Conservation (phyloP, 64 coral and sea anemone genomes). For the Pocillopora damicornis region DNA sequence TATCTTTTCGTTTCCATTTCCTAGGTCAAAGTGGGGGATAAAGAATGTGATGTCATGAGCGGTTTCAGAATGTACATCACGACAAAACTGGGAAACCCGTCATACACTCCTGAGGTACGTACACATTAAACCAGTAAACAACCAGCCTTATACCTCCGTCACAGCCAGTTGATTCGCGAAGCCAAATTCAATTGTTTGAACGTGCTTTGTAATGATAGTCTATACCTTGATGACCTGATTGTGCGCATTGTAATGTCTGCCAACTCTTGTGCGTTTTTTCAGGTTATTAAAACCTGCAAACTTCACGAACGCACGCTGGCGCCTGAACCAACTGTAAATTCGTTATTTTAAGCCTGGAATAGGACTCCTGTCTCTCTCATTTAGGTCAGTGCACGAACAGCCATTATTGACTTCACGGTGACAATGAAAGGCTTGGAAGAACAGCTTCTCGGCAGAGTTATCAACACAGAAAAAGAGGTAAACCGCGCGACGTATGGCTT, state of each 20-base stretch:
- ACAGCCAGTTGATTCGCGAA: no score
- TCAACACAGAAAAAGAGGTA: conserved; percentile 98
- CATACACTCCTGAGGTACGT: conserved; percentile 92
- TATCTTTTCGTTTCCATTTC: neutral
- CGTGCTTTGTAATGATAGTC: no score
- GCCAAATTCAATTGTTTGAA: no score
- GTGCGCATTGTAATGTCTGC: no score
- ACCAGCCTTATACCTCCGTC: no score
- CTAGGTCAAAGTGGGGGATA: conserved; percentile 98
- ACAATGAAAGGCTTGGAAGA: conserved; percentile 99
- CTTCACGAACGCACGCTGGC: neutral
- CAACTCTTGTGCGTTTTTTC: no score
- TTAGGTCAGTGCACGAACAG: conserved; percentile 95
- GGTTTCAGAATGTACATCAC: conserved; percentile 93
- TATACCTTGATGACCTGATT: no score
- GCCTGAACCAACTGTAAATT: neutral
- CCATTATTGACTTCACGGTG: conserved; percentile 99
- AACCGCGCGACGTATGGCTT: neutral
- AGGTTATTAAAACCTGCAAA: no score
- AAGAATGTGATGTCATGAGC: conserved; percentile 93
- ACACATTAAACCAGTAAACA: no score
- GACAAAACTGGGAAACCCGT: conserved; percentile 94
- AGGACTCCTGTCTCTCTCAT: neutral
- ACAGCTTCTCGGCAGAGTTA: conserved; percentile 89
- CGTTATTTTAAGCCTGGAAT: neutral